phyloP scores from a whole-genome alignment of 2,113 vertebrate genomes.

The Callopanchax toddi region DNA sequence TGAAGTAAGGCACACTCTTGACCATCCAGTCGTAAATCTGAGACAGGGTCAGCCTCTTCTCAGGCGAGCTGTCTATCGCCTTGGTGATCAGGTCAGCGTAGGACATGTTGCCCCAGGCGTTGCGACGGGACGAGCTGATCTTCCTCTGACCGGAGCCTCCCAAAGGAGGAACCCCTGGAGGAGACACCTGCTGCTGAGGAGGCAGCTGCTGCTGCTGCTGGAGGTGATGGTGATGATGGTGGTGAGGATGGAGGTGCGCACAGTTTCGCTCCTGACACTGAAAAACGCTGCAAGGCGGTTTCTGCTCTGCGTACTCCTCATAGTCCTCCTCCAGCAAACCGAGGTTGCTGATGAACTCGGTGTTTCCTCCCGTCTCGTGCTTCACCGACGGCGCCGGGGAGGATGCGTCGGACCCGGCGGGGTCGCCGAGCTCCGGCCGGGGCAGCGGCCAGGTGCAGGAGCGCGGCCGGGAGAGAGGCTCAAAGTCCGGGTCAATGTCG shows the following conservation, averaged over 20 bases:
- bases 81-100: slow-evolving; percentile 97
- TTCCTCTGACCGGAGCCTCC: slow-evolving; percentile 84
- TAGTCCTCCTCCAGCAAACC: slow-evolving; percentile 89
- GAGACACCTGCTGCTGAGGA: slow-evolving; percentile 77
- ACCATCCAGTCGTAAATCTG: slow-evolving; percentile 99
- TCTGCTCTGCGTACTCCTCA: slow-evolving; percentile 75
- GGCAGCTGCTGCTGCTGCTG: slow-evolving; percentile 66
- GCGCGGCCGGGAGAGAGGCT: slow-evolving; percentile 85
- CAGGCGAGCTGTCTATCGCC: slow-evolving; percentile 94
- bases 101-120: slow-evolving; percentile 97
- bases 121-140: slow-evolving; percentile 94
- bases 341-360: slow-evolving; percentile 86
- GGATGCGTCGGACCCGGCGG: slow-evolving; percentile 85
- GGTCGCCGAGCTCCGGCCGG: slow-evolving; percentile 85
- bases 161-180: slow-evolving; percentile 45
- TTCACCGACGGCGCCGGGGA: slow-evolving; percentile 85
- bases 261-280: slow-evolving; percentile 69
- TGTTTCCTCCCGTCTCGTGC: slow-evolving; percentile 81
- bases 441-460: slow-evolving; percentile 89
- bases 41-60: slow-evolving; percentile 94
- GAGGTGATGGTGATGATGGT: slow-evolving; percentile 53
- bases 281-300: slow-evolving; percentile 63
- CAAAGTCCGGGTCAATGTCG: slow-evolving; percentile 88
- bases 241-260: slow-evolving; percentile 66
- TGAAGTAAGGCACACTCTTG: slow-evolving; percentile 95